These are phyloP conservation scores for Sitta carolinensis DNA, from an alignment of 2,797 vertebrate genomes.

Conservation along the genomic window DNA sequence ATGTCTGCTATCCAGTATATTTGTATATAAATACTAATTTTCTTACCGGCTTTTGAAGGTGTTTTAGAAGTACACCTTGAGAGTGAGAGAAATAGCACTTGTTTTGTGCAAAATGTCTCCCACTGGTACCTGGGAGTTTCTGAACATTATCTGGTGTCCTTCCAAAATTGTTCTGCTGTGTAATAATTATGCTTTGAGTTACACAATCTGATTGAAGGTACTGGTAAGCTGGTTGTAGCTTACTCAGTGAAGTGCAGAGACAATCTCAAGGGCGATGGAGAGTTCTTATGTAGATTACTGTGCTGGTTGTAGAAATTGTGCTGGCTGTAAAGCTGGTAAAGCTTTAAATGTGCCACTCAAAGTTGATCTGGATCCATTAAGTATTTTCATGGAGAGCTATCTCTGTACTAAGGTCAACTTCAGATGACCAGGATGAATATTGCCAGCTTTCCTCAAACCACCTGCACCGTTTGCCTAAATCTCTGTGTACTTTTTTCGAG, in stretches of 20 bases:
- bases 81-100: background rate
- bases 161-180: background rate
- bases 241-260: background rate
- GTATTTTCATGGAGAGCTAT: background rate
- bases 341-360: background rate
- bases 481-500: background rate
- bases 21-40: background rate
- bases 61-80: background rate
- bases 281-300: background rate
- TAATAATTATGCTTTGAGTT: background rate
- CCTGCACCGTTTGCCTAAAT: background rate
- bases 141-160: background rate
- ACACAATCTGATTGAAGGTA: background rate
- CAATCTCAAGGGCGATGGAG: accelerated
- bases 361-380: background rate
- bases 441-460: background rate
- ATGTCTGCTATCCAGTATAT: background rate
- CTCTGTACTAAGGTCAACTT: background rate
- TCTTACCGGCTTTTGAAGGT: background rate
- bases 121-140: background rate
- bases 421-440: background rate
- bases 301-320: background rate
- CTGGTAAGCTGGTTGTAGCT: background rate
- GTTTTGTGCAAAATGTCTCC: background rate
- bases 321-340: too few species aligned